Percentiles rank a stretch among this genome's conserved stretches.
phyloP scores from a whole-genome alignment of 2,797 vertebrate species.

The Gambusia yucatana region DNA sequence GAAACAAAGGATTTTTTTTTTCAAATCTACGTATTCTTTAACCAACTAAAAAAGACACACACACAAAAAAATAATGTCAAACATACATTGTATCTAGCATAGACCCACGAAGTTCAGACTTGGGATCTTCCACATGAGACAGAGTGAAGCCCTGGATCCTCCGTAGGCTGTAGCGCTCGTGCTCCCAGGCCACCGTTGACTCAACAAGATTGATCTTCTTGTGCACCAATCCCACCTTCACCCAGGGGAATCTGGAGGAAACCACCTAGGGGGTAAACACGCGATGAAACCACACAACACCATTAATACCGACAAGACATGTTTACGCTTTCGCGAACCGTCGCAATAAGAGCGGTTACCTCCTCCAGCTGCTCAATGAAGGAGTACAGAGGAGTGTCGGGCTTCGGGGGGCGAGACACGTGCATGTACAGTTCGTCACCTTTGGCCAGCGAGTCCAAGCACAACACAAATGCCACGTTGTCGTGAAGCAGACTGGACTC shows the following conservation, averaged over 20 bases:
- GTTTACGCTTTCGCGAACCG: not conserved
- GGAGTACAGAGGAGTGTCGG: conserved; percentile 68
- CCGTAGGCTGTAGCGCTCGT: conserved; percentile 82
- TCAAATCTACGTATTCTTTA: not conserved
- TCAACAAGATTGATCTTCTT: conserved; percentile 87
- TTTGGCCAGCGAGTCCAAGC: conserved; percentile 83
- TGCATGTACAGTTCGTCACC: conserved; percentile 81
- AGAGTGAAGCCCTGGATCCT: conserved; percentile 83
- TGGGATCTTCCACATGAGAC: conserved; percentile 82
- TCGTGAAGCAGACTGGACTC: conserved; percentile 86
- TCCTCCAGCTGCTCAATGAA: conserved; percentile 81
- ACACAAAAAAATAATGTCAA: not conserved
- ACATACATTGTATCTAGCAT: conserved; percentile 82
- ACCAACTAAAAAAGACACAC: not conserved
- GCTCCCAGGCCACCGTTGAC: conserved; percentile 82
- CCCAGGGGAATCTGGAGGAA: conserved; percentile 80
- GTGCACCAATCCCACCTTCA: conserved; percentile 79
- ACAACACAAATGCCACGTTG: conserved; percentile 83
- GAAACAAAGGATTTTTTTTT: too few relatives aligned
- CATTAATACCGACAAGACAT: not conserved
- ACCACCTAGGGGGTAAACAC: conserved; percentile 69
- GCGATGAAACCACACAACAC: not conserved
- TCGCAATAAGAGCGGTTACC: conserved; percentile 53
- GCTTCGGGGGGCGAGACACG: conserved; percentile 82
- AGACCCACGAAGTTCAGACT: conserved; percentile 75